Evolutionary conservation across 2,888 invertebrate genomes (phyloP).

Genomic region (Pecten maximus): DNA sequence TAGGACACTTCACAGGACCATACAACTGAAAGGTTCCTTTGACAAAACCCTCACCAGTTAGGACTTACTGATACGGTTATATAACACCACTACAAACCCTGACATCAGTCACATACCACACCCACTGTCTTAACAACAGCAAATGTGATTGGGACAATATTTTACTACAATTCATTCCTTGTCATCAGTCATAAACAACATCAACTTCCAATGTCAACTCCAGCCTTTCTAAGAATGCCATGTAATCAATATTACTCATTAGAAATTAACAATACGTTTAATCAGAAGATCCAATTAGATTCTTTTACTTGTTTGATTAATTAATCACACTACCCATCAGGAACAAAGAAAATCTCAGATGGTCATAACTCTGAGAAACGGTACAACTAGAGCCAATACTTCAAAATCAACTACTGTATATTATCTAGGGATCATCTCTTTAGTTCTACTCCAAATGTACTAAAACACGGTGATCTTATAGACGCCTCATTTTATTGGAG

Average conservation of each 20-base stretch:
- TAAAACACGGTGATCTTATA: too few relatives aligned
- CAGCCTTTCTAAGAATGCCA: neutral
- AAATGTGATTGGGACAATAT: neutral
- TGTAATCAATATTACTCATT: neutral
- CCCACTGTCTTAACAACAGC: neutral
- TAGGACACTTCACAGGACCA: neutral
- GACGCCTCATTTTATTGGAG: too few relatives aligned
- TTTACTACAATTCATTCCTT: neutral
- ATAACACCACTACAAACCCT: neutral
- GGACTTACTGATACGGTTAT: neutral
- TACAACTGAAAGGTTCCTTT: neutral
- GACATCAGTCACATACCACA: neutral
- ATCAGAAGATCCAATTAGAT: neutral
- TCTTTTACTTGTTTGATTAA: neutral
- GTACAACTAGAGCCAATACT: too few relatives aligned
- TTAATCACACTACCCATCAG: neutral
- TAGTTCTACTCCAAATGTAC: too few relatives aligned
- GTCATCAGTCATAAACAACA: neutral
- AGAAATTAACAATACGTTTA: neutral
- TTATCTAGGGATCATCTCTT: too few relatives aligned
- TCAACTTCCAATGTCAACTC: neutral
- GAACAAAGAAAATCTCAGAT: neutral
- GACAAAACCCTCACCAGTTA: conserved; percentile 1
- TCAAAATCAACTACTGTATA: too few relatives aligned
- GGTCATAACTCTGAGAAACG: too few relatives aligned